A percentile compares a stretch with the other conserved stretches of the same genome.
Evolutionary conservation across 2,113 vertebrate species (phyloP).

Genomic region (Colistium nudipinnis): DNA sequence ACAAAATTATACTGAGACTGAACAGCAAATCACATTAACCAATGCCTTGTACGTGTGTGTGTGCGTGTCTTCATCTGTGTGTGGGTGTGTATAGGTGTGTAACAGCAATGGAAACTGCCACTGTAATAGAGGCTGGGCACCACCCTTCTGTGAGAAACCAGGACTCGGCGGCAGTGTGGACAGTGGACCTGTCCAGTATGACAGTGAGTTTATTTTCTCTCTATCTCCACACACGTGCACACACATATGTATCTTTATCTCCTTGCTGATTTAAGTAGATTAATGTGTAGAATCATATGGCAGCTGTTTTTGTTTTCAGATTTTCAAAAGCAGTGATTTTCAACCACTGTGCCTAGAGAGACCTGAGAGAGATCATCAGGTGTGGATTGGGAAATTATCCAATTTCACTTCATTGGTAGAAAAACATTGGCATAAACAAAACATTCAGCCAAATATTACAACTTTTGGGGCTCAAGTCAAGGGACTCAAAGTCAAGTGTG

Average conservation of each 20-base stretch:
- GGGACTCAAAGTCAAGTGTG: no score
- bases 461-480: no score
- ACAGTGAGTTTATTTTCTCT: conserved; percentile 83
- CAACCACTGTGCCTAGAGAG: no score
- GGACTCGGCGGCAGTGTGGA: conserved; percentile 92
- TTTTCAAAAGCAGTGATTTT: no score
- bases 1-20: background rate
- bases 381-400: no score
- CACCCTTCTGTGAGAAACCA: conserved; percentile 88
- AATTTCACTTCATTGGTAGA: no score
- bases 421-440: no score
- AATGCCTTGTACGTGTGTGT: background rate
- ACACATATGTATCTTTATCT: background rate
- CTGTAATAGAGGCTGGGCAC: conserved; percentile 89
- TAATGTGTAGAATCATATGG: background rate
- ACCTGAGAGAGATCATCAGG: no score
- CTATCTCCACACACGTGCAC: conserved; percentile 4
- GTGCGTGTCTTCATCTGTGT: conserved; percentile 77
- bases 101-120: conserved; percentile 97
- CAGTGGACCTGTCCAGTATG: conserved; percentile 88
- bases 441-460: no score
- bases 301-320: background rate
- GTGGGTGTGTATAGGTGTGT: conserved; percentile 84
- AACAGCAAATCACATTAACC: conserved; percentile 18
- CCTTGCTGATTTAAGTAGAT: background rate